A percentile compares a stretch with the other conserved stretches of the same genome.
These are phyloP conservation scores for Fundulus diaphanus DNA, from an alignment of 2,797 vertebrate genomes.

Conservation along the genomic window DNA sequence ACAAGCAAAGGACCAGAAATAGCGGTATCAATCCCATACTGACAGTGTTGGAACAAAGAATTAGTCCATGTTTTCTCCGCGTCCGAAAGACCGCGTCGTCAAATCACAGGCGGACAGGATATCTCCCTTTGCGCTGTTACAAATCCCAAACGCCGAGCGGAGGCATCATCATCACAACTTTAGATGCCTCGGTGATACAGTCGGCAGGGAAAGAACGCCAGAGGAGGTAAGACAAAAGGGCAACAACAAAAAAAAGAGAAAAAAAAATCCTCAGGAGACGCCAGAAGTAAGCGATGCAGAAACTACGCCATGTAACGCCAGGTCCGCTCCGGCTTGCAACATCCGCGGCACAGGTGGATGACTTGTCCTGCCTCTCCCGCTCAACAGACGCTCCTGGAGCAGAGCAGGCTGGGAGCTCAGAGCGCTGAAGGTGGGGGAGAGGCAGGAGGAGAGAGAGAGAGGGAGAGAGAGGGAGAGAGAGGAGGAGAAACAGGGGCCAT, in stretches of 20 bases:
- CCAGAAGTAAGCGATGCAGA: neutral
- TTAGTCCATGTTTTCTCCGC: conserved; percentile 84
- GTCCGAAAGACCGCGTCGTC: conserved; percentile 64
- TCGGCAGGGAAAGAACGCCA: neutral
- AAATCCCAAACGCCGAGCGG: conserved; percentile 69
- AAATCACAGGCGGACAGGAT: conserved; percentile 63
- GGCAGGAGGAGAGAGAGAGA: conserved; percentile 2
- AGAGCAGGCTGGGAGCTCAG: conserved; percentile 52
- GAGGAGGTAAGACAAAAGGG: conserved; percentile 15
- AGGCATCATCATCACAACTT: conserved; percentile 79
- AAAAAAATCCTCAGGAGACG: conserved; percentile 41
- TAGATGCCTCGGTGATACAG: conserved; percentile 52
- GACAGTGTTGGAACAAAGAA: conserved; percentile 56
- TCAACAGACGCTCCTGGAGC: conserved; percentile 62
- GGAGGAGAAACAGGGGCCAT: conserved; percentile 29
- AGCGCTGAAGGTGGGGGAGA: conserved; percentile 30
- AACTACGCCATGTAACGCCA: conserved; percentile 66
- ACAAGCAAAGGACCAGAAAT: conserved; percentile 76
- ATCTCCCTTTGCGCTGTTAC: conserved; percentile 60
- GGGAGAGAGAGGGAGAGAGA: neutral
- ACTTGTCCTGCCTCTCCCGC: conserved; percentile 44
- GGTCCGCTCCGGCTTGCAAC: conserved; percentile 54
- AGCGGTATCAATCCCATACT: conserved; percentile 83
- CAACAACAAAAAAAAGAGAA: too few relatives aligned
- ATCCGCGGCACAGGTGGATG: conserved; percentile 69